Evolutionary conservation across 2,113 vertebrate genomes (phyloP).

Genomic region (Centropus bengalensis): DNA sequence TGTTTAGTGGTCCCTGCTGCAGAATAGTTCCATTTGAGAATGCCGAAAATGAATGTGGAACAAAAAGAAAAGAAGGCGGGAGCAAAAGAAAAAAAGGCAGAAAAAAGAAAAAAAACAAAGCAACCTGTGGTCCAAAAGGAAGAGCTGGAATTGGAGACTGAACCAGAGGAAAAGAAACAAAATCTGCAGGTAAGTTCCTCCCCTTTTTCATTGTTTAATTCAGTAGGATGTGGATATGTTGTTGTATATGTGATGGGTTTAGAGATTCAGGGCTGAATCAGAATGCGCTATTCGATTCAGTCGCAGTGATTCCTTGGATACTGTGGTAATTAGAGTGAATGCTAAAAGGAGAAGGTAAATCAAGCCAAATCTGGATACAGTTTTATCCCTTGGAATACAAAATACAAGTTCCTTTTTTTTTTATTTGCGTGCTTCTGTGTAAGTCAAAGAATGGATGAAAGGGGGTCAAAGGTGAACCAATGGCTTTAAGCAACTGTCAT

Average conservation of each 20-base stretch:
- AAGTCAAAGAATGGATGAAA: neutral
- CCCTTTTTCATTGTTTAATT: neutral
- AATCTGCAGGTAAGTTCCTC: constrained; percentile 36
- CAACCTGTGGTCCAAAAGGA: fast-evolving
- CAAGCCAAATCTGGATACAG: neutral
- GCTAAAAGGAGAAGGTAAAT: neutral
- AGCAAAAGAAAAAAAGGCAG: constrained; percentile 52
- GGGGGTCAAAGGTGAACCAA: neutral
- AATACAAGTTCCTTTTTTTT: neutral
- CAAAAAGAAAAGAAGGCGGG: neutral
- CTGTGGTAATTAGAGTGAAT: fast-evolving
- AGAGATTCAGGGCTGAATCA: too few relatives aligned
- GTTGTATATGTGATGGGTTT: neutral
- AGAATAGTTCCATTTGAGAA: constrained; percentile 8
- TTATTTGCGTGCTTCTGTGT: neutral
- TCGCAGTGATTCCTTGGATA: neutral
- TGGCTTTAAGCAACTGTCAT: neutral
- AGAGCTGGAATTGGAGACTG: neutral
- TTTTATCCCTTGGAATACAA: neutral
- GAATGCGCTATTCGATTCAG: neutral
- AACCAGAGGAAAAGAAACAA: neutral
- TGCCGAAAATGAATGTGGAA: constrained; percentile 37
- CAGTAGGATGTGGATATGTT: neutral
- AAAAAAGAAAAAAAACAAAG: constrained; percentile 61
- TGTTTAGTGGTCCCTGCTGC: neutral